Conservation (phyloP, 2,797 vertebrate genomes). For the Pelodytes ibericus region DNA sequence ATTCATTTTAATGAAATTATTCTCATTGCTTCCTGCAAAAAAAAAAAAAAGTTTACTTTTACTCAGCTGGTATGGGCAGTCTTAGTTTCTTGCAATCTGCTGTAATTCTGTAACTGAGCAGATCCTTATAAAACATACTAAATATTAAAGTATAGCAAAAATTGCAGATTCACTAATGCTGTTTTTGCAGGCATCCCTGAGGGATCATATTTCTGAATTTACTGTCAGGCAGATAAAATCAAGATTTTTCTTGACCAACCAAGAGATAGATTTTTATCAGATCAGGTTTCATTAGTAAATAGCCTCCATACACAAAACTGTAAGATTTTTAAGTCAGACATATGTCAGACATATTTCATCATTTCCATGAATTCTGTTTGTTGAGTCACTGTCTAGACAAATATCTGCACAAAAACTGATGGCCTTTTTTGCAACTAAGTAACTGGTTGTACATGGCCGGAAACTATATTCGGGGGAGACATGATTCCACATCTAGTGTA, state of each 20-base stretch:
- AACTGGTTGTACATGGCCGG: neutral
- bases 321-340: neutral
- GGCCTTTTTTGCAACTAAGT: neutral
- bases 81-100: no score
- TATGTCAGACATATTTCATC: neutral
- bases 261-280: neutral
- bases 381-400: neutral
- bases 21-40: no score
- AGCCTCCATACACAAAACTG: neutral
- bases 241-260: neutral
- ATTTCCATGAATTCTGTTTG: neutral
- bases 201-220: neutral
- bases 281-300: neutral
- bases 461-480: neutral
- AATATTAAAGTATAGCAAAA: neutral
- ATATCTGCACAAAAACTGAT: neutral
- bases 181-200: neutral
- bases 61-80: no score
- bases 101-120: no score
- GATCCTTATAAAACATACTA: no score
- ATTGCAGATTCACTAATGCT: neutral
- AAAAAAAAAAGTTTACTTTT: no score
- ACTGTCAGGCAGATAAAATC: neutral
- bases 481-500: neutral
- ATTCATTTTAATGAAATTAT: no score